Evolutionary conservation across 2,797 vertebrate genomes (phyloP).

Genomic region (Sebastes ruberrimus): DNA sequence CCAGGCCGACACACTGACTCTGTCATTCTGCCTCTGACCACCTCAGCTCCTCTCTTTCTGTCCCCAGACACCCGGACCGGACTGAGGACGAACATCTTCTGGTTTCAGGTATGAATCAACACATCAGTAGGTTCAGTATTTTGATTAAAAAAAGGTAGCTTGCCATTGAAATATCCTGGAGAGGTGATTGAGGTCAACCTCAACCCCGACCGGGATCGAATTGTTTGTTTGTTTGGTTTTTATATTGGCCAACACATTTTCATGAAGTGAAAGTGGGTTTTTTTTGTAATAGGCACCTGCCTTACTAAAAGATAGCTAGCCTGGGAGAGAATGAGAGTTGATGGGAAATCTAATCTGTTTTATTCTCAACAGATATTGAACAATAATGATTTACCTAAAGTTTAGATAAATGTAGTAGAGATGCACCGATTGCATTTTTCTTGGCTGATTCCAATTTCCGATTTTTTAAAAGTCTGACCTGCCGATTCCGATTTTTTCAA

Average conservation of each 20-base stretch:
- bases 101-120: background rate
- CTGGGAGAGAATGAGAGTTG: background rate
- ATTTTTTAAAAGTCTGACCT: too few relatives aligned
- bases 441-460: too few relatives aligned
- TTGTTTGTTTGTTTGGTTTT: constrained; percentile 37
- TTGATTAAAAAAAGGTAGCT: too few relatives aligned
- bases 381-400: background rate
- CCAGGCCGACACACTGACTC: constrained; percentile 24
- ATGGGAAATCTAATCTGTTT: background rate
- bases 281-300: background rate
- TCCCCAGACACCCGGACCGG: constrained; percentile 7
- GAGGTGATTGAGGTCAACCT: constrained; percentile 29
- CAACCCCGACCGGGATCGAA: constrained; percentile 1
- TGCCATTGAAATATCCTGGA: constrained; percentile 43
- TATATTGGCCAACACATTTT: background rate
- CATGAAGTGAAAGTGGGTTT: background rate
- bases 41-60: constrained; percentile 15
- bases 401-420: background rate
- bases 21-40: constrained; percentile 40
- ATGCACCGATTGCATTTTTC: too few relatives aligned
- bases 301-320: too few relatives aligned
- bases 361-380: background rate
- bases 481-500: too few relatives aligned
- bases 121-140: constrained; percentile 40
- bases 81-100: constrained; percentile 11